phyloP scores from a whole-genome alignment of 2,113 vertebrate genomes.

The Prionailurus viverrinus region DNA sequence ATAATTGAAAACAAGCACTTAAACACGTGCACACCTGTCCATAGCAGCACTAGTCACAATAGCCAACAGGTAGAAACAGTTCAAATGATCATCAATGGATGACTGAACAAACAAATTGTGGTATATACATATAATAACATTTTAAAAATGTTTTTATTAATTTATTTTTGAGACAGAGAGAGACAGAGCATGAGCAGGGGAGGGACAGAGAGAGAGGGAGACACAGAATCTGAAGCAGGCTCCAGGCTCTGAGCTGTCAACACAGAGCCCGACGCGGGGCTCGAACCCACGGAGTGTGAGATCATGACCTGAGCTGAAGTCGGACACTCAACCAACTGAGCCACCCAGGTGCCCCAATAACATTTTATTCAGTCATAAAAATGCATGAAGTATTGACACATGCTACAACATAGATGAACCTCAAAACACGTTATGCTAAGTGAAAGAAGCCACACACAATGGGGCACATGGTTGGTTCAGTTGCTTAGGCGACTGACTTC shows the following conservation, averaged over 20 bases:
- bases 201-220: too few species aligned
- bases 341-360: not conserved
- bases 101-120: not conserved
- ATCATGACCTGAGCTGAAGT: too few species aligned
- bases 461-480: too few species aligned
- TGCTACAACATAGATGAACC: not conserved
- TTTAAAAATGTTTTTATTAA: too few species aligned
- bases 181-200: too few species aligned
- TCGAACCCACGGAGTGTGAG: too few species aligned
- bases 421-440: not conserved
- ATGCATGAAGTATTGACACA: not conserved
- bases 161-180: too few species aligned
- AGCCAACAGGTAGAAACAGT: not conserved
- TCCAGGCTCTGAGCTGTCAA: too few species aligned
- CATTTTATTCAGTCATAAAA: not conserved
- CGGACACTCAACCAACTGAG: too few species aligned
- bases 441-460: not conserved
- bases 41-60: not conserved
- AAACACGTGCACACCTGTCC: not conserved
- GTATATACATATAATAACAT: not conserved
- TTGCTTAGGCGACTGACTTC: too few species aligned
- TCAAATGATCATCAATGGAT: not conserved
- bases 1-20: not conserved
- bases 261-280: too few species aligned
- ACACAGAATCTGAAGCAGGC: too few species aligned